A percentile compares a stretch with the other conserved stretches of the same genome.
Conservation (phyloP, 2,797 vertebrate genomes). For the Cygnus olor region DNA sequence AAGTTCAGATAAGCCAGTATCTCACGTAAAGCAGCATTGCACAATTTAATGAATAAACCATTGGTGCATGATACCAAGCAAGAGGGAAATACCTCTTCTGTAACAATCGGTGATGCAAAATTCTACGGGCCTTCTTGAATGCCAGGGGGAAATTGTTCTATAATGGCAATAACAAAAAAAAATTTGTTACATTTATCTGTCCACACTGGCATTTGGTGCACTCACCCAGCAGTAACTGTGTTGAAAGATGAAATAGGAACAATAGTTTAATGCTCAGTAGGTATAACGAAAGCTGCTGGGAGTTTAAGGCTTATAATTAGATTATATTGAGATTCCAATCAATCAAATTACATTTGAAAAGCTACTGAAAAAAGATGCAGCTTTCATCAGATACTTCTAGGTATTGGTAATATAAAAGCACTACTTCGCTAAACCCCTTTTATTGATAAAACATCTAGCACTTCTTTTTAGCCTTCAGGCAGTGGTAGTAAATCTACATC, state of each 20-base stretch:
- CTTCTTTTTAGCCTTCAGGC: not conserved
- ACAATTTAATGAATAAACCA: not conserved
- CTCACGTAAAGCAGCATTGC: not conserved
- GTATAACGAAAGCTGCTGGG: not conserved
- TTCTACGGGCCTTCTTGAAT: not conserved
- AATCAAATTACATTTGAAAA: slow-evolving; percentile 12
- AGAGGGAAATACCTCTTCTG: not conserved
- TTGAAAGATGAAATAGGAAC: not conserved
- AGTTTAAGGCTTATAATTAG: not conserved
- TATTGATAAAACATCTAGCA: not conserved
- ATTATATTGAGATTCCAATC: not conserved
- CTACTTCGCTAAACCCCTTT: not conserved
- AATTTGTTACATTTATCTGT: not conserved
- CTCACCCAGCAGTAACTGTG: not conserved
- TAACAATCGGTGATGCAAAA: not conserved
- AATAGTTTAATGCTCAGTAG: not conserved
- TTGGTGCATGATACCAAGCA: not conserved
- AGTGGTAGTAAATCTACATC: not conserved
- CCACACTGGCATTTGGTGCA: not conserved
- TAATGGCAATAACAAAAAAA: not conserved
- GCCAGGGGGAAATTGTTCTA: not conserved
- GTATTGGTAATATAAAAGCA: not conserved
- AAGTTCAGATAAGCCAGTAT: not conserved
- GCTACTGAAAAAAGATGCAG: not conserved
- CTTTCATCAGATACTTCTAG: not conserved